A percentile compares a stretch with the other conserved stretches of the same genome.
Evolutionary conservation across 1,140 invertebrate species (phyloP).

Genomic region (Eumaeus atala): DNA sequence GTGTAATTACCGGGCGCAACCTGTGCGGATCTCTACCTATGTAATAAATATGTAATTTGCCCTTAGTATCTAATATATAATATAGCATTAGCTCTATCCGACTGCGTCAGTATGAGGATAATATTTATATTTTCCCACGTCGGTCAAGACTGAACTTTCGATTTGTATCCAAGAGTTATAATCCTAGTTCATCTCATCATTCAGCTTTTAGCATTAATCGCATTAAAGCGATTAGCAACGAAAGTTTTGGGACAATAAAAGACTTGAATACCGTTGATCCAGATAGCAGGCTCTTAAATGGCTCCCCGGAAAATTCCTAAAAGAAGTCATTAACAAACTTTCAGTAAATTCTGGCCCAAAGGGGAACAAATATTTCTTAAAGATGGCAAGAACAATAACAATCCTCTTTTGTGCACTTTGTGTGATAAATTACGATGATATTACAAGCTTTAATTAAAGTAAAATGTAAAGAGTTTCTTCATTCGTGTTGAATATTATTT

Average conservation of each 20-base stretch:
- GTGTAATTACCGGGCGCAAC: too few relatives aligned
- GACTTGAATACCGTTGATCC: conserved; percentile 51
- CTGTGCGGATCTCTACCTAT: too few relatives aligned
- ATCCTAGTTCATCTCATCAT: conserved; percentile 21
- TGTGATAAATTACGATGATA: conserved; percentile 20
- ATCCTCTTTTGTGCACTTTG: conserved; percentile 38
- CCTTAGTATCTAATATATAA: too few relatives aligned
- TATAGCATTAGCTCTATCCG: too few relatives aligned
- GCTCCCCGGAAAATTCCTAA: conserved; percentile 44
- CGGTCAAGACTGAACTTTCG: too few relatives aligned
- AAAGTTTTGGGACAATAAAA: conserved; percentile 52
- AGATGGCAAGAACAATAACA: conserved; percentile 42
- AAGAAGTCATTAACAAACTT: conserved; percentile 63
- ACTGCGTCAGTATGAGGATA: too few relatives aligned
- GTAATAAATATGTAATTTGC: too few relatives aligned
- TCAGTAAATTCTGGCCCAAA: conserved; percentile 39
- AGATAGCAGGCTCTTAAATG: conserved; percentile 48
- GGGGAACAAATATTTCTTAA: conserved; percentile 56
- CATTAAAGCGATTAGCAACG: conserved; percentile 40
- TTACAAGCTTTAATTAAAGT: conserved; percentile 6
- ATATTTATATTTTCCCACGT: too few relatives aligned
- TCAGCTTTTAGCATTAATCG: conserved; percentile 33
- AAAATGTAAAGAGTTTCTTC: neutral
- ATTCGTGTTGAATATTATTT: too few relatives aligned
- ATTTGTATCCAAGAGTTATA: too few relatives aligned